phyloP scores from a whole-genome alignment of 2,113 vertebrate genomes.

The Sinocyclocheilus maitianheensis region DNA sequence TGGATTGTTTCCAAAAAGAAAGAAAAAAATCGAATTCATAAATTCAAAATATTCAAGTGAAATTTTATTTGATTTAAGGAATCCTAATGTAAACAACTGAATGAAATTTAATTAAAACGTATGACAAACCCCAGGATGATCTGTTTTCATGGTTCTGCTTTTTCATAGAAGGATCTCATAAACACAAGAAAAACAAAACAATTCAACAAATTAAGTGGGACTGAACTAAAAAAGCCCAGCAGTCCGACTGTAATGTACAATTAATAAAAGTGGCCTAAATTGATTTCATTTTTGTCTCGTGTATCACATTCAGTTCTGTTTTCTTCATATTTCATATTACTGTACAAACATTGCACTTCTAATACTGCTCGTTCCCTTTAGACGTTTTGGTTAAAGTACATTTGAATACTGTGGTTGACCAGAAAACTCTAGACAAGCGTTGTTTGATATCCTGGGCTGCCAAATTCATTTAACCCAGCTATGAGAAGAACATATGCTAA shows the following conservation, averaged over 20 bases:
- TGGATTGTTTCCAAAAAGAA: background rate
- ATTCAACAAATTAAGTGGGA: background rate
- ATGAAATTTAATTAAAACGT: background rate
- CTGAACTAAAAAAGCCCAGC: background rate
- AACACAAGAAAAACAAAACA: background rate
- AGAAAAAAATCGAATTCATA: background rate
- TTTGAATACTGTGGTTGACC: constrained; percentile 18
- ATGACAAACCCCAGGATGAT: constrained; percentile 11
- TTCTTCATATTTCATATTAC: constrained; percentile 56
- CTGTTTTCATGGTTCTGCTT: constrained; percentile 12
- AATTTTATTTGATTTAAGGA: constrained; percentile 35
- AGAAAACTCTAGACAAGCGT: constrained; percentile 3
- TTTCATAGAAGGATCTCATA: constrained; percentile 1
- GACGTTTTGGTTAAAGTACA: background rate
- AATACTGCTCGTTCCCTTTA: constrained; percentile 72
- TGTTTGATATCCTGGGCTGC: constrained; percentile 21
- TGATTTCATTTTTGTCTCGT: constrained; percentile 11
- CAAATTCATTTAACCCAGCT: constrained; percentile 2
- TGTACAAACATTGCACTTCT: constrained; percentile 72
- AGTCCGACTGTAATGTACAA: background rate
- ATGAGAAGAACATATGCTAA: background rate
- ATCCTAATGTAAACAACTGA: constrained; percentile 32
- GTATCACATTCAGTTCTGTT: constrained; percentile 1
- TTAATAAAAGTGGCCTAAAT: constrained; percentile 28
- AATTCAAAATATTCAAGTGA: constrained; percentile 4